Conservation (phyloP, 2,888 invertebrate species). For the Tipula lateralis region DNA sequence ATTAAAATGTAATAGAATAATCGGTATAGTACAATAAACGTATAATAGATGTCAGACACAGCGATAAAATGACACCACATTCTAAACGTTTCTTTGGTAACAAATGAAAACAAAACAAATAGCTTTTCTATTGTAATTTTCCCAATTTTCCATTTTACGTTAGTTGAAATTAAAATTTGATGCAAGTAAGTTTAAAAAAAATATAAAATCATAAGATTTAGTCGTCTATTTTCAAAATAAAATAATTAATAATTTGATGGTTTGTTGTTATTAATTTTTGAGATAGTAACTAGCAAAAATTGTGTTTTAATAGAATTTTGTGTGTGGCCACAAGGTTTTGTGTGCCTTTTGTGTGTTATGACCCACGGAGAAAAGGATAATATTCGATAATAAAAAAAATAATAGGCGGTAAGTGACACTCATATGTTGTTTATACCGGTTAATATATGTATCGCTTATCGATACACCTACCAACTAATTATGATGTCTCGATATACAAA, state of each 20-base stretch:
- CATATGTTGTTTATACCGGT: background rate
- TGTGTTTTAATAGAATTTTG: background rate
- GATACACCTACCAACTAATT: background rate
- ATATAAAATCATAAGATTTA: background rate
- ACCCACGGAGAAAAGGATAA: background rate
- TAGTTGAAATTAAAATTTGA: background rate
- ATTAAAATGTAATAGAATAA: background rate
- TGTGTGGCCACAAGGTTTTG: background rate
- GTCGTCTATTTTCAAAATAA: too few species aligned
- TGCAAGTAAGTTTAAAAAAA: background rate
- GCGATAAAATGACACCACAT: background rate
- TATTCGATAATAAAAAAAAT: background rate
- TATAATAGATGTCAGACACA: background rate
- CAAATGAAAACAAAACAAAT: background rate
- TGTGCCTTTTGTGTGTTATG: background rate
- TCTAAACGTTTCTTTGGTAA: background rate
- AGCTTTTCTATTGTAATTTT: background rate
- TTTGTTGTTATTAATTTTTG: background rate
- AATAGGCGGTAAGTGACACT: background rate
- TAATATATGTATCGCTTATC: background rate
- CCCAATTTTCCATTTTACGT: background rate
- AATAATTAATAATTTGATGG: background rate
- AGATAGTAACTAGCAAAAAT: background rate
- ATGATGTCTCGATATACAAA: background rate
- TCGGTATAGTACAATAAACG: background rate